Evolutionary conservation across 2,113 vertebrate species (phyloP), one percentile per base, ranked within the genome.

Genomic region (Dromas ardeola): DNA sequence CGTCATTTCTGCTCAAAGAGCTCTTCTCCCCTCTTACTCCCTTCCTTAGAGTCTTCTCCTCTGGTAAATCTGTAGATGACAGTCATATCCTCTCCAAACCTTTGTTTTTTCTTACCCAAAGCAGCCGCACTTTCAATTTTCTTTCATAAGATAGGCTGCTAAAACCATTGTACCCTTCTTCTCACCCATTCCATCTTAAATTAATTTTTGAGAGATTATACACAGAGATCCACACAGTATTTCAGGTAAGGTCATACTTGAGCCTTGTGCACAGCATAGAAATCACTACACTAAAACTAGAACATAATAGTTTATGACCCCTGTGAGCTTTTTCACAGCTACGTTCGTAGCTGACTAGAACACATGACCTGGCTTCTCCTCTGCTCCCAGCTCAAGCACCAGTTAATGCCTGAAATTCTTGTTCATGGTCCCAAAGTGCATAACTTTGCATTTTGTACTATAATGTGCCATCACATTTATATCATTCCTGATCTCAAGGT

Each of bases 361-460:
- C 38, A 63, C 40, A 10, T 7, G 36, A 72, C 36, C 66, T 15
- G 47, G 26, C 30, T 79, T 71, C 47, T 72, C 49, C 32, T 72
- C 61, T 78, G 32, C 15, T 90, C 36, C 71, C 40, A 86, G 43
- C 43, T 90, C 36, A 77, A 80, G 76, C 45, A 56, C 45, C 49
- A 69, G 70, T 65, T 95, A 89, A 72, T 29, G 36, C n/a, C 56
- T 61, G 19, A 91, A 95, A 79, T 69, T 84, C 83, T 93, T 95
- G 81, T 89, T 95, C 81, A 29, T n/a, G 45, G 73, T 82, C 91
- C 91, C 91, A 72, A 65, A 95, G 71, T 61, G 73, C 30, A 43
- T 80, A 87, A 93, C 65, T 96, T 91, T 81, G 34, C 47, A 82
- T 91, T 91, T 94, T 53, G 69, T 84, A 93, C 87, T 81, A 34